These are phyloP conservation scores for Anarsia innoxiella DNA, from an alignment of 2,888 invertebrate species.

Conservation along the genomic window DNA sequence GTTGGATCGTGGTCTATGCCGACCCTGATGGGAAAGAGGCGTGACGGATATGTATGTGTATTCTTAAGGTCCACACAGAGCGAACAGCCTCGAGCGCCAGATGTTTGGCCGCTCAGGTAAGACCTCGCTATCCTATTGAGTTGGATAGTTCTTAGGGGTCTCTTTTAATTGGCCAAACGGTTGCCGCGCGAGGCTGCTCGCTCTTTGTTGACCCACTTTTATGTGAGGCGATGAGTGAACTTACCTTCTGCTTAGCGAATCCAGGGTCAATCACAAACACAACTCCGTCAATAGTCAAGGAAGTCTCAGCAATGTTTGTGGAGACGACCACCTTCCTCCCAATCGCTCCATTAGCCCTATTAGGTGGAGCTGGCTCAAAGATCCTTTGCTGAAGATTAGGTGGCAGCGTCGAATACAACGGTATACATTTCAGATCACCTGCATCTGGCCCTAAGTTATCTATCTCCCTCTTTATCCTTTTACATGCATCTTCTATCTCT, in stretches of 20 bases:
- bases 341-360: constrained; percentile 90
- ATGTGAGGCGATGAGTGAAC: too few relatives aligned
- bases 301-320: constrained; percentile 99
- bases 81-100: too few relatives aligned
- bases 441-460: constrained; percentile 97
- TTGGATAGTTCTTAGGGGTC: too few relatives aligned
- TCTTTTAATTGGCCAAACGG: too few relatives aligned
- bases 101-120: too few relatives aligned
- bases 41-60: too few relatives aligned
- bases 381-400: constrained; percentile 97
- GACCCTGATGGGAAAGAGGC: too few relatives aligned
- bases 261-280: constrained; percentile 99
- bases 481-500: constrained; percentile 99
- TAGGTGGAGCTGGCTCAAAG: constrained; percentile 97
- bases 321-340: constrained; percentile 97
- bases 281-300: constrained; percentile 98
- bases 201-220: too few relatives aligned
- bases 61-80: too few relatives aligned
- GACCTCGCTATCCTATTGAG: too few relatives aligned
- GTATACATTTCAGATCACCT: constrained; percentile 98
- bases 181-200: too few relatives aligned
- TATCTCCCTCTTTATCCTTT: constrained; percentile 94
- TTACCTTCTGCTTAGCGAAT: constrained; percentile 97
- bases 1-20: too few relatives aligned
- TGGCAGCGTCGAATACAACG: constrained; percentile 97